Base-by-base conservation (phyloP, 2,113 vertebrate genomes). In the Phocoena sinus region DNA sequence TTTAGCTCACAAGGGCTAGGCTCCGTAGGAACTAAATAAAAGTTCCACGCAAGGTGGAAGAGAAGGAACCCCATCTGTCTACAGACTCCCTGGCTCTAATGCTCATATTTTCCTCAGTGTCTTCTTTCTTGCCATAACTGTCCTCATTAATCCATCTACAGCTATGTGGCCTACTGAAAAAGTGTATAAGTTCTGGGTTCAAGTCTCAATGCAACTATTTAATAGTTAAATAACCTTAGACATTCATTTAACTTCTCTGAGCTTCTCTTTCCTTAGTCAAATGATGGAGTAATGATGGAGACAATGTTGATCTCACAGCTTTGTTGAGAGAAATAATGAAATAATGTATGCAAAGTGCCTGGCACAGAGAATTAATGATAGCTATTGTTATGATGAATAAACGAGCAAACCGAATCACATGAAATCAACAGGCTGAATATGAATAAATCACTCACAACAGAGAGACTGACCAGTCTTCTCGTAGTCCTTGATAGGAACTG, bases 321-420 rank as follows among this genome's bases (percentile, higher is more conserved):
- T 93, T n/a, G 38, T 5, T 96, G n/a, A 67, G 9, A 85, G 89
- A 90, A 95, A 86, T 60, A 79, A 85, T 17, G 18, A 94, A 82
- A 60, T n/a, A 67, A 88, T 21, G 20, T 63, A 89, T 2, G 9
- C 11, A 63, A 68, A 94, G 67, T 62, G 6, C 18, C 8, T 47
- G 36, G 47, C 62, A 92, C 26, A 80, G 10, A 94, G 33, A 85
- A 86, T 62, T 70, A 91, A 70, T 21, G 33, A 89, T 4, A 84
- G 71, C 71, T 81, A 62, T 7, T 80, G 36, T 87, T 65, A 95
- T 28, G 31, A 80, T 17, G 26, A 85, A 18, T 13, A 80, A 7
- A 76, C 41, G 41, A 89, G 31, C 71, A 80, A 83, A 58, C 33
- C 89, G n/a, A 88, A 25, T 77, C n/a, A 47, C 60, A 92, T 28